These are phyloP conservation scores for Pristionchus maxplancki DNA, from an alignment of 2,888 invertebrate genomes.

Conservation along the genomic window DNA sequence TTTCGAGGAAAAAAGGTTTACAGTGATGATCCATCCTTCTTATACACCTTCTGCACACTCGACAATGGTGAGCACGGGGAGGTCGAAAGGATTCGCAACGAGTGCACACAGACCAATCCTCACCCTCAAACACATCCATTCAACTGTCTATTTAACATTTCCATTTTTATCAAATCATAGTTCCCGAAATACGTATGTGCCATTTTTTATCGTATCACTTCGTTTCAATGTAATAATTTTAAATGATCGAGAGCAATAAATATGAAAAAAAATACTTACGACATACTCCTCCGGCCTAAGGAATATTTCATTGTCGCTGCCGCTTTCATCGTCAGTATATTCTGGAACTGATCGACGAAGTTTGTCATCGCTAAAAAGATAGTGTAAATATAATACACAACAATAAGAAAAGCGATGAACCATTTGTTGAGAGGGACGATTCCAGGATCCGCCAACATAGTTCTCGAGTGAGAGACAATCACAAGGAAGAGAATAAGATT, in stretches of 20 bases:
- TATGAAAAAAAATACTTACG: slow-evolving; percentile 42
- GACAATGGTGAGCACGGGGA: slow-evolving; percentile 90
- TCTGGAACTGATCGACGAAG: background rate
- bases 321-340: slow-evolving; percentile 32
- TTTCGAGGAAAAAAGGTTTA: slow-evolving; percentile 76
- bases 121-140: slow-evolving; percentile 59
- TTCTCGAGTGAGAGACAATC: slow-evolving; percentile 87
- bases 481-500: slow-evolving; percentile 87
- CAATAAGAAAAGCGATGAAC: slow-evolving; percentile 49
- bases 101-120: slow-evolving; percentile 85
- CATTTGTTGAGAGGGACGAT: slow-evolving; percentile 85
- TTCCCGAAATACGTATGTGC: too few relatives aligned
- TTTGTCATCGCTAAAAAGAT: slow-evolving; percentile 16
- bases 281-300: slow-evolving; percentile 44
- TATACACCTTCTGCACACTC: slow-evolving; percentile 89
- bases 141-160: background rate
- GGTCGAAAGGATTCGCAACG: slow-evolving; percentile 87
- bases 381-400: background rate
- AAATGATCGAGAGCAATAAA: too few relatives aligned
- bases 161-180: background rate
- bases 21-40: slow-evolving; percentile 90
- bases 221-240: too few relatives aligned
- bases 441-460: slow-evolving; percentile 92
- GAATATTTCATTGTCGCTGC: slow-evolving; percentile 47
- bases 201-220: too few relatives aligned